phyloP scores from a whole-genome alignment of 2,113 vertebrate species.

The Morone chrysops region DNA sequence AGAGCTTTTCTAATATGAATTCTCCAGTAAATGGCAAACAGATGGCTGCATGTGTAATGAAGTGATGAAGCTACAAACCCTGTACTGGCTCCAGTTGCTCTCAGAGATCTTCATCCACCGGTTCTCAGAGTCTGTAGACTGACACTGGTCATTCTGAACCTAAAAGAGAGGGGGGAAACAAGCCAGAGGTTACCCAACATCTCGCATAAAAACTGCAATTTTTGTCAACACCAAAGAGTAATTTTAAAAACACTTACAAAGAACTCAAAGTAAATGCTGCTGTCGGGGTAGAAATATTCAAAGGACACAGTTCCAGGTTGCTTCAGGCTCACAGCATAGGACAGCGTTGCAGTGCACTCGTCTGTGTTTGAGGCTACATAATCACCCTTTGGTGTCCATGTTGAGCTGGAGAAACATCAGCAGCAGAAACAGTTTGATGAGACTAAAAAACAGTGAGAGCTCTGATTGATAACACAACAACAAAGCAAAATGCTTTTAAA shows the following conservation, averaged over 20 bases:
- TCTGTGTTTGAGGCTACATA: conserved; percentile 94
- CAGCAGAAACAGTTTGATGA: conserved; percentile 7
- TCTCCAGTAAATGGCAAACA: neutral
- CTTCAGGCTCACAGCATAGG: conserved; percentile 94
- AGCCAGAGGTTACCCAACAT: neutral
- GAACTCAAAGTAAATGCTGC: conserved; percentile 94
- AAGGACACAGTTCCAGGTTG: conserved; percentile 90
- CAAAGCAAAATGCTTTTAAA: neutral
- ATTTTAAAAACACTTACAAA: conserved; percentile 86
- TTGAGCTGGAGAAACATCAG: conserved; percentile 85
- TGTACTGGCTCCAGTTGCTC: conserved; percentile 88
- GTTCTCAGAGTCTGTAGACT: conserved; percentile 87
- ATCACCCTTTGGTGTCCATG: conserved; percentile 91
- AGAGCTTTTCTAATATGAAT: neutral
- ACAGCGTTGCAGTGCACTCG: conserved; percentile 93
- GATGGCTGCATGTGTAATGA: neutral
- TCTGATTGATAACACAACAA: neutral
- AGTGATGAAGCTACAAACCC: conserved; percentile 77
- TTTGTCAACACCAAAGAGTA: neutral
- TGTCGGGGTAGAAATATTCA: conserved; percentile 94
- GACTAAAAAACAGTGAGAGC: neutral
- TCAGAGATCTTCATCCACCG: conserved; percentile 92
- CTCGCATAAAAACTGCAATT: neutral
- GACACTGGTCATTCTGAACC: conserved; percentile 98
- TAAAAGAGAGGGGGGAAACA: conserved; percentile 44